phyloP scores from a whole-genome alignment of 2,113 vertebrate genomes.

The Melanocharis versteri region DNA sequence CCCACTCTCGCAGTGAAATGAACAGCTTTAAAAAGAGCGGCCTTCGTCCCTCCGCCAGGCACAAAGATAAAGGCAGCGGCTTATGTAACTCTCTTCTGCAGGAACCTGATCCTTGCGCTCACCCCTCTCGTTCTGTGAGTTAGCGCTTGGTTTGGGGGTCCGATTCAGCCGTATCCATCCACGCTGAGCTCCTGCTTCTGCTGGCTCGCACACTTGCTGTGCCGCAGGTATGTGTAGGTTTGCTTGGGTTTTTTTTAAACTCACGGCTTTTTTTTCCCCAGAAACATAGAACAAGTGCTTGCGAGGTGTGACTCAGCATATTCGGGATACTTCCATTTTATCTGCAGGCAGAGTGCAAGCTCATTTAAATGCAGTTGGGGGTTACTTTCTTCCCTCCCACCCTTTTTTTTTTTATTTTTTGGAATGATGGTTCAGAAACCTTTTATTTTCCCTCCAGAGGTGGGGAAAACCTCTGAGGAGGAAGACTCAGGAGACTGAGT shows the following conservation, averaged over 20 bases:
- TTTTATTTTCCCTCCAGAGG: neutral
- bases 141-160: neutral
- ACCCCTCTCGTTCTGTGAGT: neutral
- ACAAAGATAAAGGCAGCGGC: neutral
- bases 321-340: neutral
- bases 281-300: neutral
- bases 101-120: neutral
- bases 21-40: neutral
- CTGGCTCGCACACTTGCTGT: accelerated
- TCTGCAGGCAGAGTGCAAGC: accelerated
- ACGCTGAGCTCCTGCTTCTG: accelerated
- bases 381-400: neutral
- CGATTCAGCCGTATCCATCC: accelerated
- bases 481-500: neutral
- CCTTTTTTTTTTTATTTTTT: neutral
- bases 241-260: accelerated
- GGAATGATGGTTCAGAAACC: neutral
- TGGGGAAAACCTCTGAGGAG: neutral
- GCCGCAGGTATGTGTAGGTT: neutral
- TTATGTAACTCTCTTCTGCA: neutral
- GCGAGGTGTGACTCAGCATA: neutral
- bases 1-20: accelerated
- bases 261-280: neutral
- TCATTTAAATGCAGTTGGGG: neutral
- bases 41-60: accelerated